A percentile compares a stretch with the other conserved stretches of the same genome.
Conservation (phyloP, 2,113 vertebrate species). For the Tapirus terrestris region DNA sequence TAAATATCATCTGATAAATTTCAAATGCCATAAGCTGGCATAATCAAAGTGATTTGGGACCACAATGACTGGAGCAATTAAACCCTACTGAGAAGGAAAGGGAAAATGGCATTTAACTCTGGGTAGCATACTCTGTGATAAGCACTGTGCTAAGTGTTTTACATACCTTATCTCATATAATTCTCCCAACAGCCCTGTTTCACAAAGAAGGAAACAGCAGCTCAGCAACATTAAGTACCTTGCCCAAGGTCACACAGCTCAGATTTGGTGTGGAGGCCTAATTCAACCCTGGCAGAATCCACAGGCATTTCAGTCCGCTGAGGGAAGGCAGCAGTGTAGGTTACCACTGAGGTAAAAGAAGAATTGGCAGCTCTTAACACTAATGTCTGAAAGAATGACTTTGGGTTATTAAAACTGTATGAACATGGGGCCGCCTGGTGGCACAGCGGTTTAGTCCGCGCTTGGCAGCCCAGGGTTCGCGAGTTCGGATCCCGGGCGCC, state of each 20-base stretch:
- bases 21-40: neutral
- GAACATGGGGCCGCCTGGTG: no score
- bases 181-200: neutral
- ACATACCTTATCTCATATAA: slow-evolving; percentile 1
- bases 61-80: neutral
- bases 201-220: neutral
- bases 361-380: neutral
- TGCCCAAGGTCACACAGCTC: neutral
- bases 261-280: neutral
- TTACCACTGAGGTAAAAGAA: neutral
- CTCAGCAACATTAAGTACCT: neutral
- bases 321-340: neutral
- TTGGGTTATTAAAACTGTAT: neutral
- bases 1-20: slow-evolving; percentile 43
- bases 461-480: no score
- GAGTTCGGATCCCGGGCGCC: no score
- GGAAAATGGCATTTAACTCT: slow-evolving; percentile 21
- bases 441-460: no score
- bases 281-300: neutral
- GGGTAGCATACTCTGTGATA: neutral
- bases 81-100: neutral
- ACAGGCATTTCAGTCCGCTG: neutral
- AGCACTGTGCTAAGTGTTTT: neutral
- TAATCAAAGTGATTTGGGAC: slow-evolving; percentile 18
- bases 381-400: neutral